A percentile compares a stretch with the other conserved stretches of the same genome.
Conservation (phyloP, 2,888 invertebrate genomes). For the Plagodis dolabraria region DNA sequence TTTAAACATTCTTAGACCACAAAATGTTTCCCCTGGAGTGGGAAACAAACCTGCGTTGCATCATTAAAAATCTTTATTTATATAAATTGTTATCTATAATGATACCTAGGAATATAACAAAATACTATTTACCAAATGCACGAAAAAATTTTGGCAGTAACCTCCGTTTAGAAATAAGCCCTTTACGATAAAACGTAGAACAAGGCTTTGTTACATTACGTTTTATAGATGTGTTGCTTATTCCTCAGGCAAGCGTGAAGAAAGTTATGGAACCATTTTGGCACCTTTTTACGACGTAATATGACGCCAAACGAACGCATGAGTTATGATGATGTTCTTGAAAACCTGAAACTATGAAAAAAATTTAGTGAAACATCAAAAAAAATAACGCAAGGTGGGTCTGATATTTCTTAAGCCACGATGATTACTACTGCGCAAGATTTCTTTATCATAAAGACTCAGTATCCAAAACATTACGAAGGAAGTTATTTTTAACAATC, state of each 20-base stretch:
- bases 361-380: conserved; percentile 26
- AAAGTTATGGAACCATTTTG: conserved; percentile 36
- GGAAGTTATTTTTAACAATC: no score
- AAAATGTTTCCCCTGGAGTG: no score
- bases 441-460: no score
- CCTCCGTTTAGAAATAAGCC: no score
- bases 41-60: no score
- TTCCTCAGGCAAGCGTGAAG: conserved; percentile 29
- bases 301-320: conserved; percentile 23
- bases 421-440: no score
- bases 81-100: no score
- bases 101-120: no score
- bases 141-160: no score
- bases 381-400: conserved; percentile 16
- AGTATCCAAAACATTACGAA: not conserved
- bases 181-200: not conserved
- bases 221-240: conserved; percentile 25
- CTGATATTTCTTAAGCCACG: no score
- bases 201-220: conserved; percentile 22
- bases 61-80: no score
- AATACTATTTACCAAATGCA: not conserved
- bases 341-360: conserved; percentile 21
- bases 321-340: conserved; percentile 17
- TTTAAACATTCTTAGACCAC: no score
- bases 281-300: conserved; percentile 15